A percentile compares a stretch with the other conserved stretches of the same genome.
phyloP scores from a whole-genome alignment of 2,797 vertebrate genomes.

The Melanotaenia parkinsoni region DNA sequence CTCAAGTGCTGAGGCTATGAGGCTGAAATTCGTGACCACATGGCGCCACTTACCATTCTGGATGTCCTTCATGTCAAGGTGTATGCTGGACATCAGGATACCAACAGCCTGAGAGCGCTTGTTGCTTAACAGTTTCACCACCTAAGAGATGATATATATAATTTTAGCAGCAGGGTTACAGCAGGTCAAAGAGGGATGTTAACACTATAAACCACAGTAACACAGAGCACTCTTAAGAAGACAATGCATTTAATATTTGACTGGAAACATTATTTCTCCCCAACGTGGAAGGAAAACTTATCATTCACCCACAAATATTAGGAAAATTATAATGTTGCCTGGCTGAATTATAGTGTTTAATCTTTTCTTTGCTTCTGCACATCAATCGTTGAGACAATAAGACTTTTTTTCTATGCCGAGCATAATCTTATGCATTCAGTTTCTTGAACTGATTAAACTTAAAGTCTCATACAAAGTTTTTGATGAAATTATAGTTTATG shows the following conservation, averaged over 20 bases:
- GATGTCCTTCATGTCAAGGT: slow-evolving; percentile 98
- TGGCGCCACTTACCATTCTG: slow-evolving; percentile 88
- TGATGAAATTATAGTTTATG: slow-evolving; percentile 23
- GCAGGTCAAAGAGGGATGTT: slow-evolving; percentile 3
- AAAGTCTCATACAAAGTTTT: slow-evolving; percentile 9
- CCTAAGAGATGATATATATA: slow-evolving; percentile 74
- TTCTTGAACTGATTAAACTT: slow-evolving; percentile 20
- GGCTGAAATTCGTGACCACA: background rate
- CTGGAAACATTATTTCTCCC: slow-evolving; percentile 21
- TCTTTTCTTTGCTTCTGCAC: slow-evolving; percentile 30
- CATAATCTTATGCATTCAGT: slow-evolving; percentile 9
- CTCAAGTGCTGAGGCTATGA: background rate
- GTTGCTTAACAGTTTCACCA: slow-evolving; percentile 95
- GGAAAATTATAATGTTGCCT: slow-evolving; percentile 55
- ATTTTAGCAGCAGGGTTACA: background rate
- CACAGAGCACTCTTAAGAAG: background rate
- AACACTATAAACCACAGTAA: background rate
- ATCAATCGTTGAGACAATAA: slow-evolving; percentile 40
- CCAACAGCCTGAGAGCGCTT: slow-evolving; percentile 98
- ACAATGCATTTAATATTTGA: slow-evolving; percentile 14
- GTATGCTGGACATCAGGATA: slow-evolving; percentile 99
- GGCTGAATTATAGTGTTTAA: slow-evolving; percentile 48
- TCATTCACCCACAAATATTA: slow-evolving; percentile 50
- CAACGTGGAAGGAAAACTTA: slow-evolving; percentile 36
- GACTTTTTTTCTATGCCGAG: slow-evolving; percentile 25